A percentile compares a stretch with the other conserved stretches of the same genome.
Evolutionary conservation across 2,888 invertebrate species (phyloP).

Genomic region (Hypselothyrea guttata): DNA sequence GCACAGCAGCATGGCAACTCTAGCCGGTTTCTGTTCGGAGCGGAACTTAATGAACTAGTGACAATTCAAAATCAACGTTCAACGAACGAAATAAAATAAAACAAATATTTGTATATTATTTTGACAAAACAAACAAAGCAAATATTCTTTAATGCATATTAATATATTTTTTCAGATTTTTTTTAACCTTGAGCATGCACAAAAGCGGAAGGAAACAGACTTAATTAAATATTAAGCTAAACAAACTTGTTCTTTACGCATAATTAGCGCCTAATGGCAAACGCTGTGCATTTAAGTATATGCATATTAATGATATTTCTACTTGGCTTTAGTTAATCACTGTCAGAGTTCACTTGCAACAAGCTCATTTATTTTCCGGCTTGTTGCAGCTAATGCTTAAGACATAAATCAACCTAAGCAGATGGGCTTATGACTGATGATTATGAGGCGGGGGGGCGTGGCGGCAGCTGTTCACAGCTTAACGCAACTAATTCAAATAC

Average conservation of each 20-base stretch:
- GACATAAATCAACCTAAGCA: slow-evolving; percentile 36
- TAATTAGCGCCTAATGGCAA: slow-evolving; percentile 32
- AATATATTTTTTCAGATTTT: neutral
- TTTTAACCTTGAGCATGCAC: slow-evolving; percentile 23
- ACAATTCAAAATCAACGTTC: slow-evolving; percentile 5
- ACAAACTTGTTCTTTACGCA: slow-evolving; percentile 37
- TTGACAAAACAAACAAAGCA: neutral
- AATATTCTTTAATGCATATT: neutral
- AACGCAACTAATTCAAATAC: neutral
- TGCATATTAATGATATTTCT: slow-evolving; percentile 21
- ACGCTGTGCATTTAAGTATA: slow-evolving; percentile 15
- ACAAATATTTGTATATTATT: neutral
- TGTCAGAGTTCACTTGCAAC: slow-evolving; percentile 24
- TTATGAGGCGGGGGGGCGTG: neutral
- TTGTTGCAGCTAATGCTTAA: slow-evolving; percentile 15
- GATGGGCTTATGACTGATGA: slow-evolving; percentile 2
- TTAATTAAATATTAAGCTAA: slow-evolving; percentile 8
- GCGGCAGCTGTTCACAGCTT: slow-evolving; percentile 8
- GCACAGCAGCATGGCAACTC: slow-evolving; percentile 12
- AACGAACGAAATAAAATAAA: neutral
- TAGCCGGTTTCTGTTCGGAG: slow-evolving; percentile 6
- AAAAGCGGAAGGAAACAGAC: slow-evolving; percentile 43
- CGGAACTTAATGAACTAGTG: neutral
- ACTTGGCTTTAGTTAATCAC: slow-evolving; percentile 13
- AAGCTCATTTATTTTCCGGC: slow-evolving; percentile 7